Base-by-base conservation (phyloP, 2,113 vertebrate genomes). In the Saccopteryx bilineata region DNA sequence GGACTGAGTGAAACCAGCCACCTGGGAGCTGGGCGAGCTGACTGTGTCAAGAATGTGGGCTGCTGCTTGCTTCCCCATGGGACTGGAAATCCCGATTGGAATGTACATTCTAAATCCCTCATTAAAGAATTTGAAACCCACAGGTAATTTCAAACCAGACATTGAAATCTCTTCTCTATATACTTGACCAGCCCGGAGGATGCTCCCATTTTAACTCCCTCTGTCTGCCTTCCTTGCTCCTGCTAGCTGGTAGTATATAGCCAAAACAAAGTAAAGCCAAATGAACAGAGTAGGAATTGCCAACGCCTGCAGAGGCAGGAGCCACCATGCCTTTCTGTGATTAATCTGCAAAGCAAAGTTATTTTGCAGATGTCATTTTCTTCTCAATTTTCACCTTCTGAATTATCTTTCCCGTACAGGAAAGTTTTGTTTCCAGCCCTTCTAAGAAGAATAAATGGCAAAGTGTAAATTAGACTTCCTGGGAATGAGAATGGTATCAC, bases 81-180 rank as follows among this genome's bases (percentile, higher is more conserved):
- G 93, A 80, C 97, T 94, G 80, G 96, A 97, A 98, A 98, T 98
- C 97, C 96, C 3, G 80, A 85, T 93, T 2, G 96, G 97, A 98
- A 97, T 97, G 96, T 84, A 39, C 96, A 58, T 72, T 90, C 90
- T 68, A 97, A 95, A 86, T 97, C 94, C 96, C 90, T 90, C 71
- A 1, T 58, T 61, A 56, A 54, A 14, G 90, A 86, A 65, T 69
- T 82, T 87, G 91, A 66, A 86, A n/a, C 76, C 5, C 89, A n/a
- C 68, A 80, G 89, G 85, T 50, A 68, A 39, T 79, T 93, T 60
- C 79, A 65, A 39, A 56, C 65, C 24, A 14, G 66, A n/a, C 23
- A 4, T 1, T 24, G 91, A 78, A 72, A 33, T 5, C 72, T 74
- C 50, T 65, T 63, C 69, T 39, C 33, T 12, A 0, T 21, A 26